Percentiles rank a stretch among this genome's conserved stretches.
phyloP scores from a whole-genome alignment of 1,140 invertebrate genomes.

The Chlorops oryzae region DNA sequence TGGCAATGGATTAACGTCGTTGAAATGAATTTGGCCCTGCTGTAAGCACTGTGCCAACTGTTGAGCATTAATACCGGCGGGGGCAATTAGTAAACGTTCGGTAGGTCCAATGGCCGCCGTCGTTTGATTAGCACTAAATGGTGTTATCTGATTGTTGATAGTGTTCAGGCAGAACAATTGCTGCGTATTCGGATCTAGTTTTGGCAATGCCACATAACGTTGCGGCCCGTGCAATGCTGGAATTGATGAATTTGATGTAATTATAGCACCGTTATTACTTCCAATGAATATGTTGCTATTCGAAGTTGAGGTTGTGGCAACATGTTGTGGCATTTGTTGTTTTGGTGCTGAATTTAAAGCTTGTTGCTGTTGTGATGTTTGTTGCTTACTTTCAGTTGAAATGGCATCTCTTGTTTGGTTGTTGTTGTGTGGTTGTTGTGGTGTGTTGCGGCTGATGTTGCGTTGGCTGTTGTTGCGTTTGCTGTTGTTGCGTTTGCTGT shows the following conservation, averaged over 20 bases:
- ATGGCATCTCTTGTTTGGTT: too few species aligned
- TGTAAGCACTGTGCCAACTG: conserved; percentile 44
- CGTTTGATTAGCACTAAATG: conserved; percentile 42
- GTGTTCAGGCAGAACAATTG: conserved; percentile 45
- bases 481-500: conserved; percentile 16
- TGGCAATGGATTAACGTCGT: conserved; percentile 40
- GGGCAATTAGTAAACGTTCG: conserved; percentile 42
- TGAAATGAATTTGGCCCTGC: conserved; percentile 44
- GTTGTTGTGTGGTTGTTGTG: too few species aligned
- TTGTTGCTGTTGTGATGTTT: too few species aligned
- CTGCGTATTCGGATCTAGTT: conserved; percentile 41
- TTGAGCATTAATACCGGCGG: conserved; percentile 45
- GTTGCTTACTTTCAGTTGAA: too few species aligned
- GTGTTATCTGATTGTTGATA: conserved; percentile 44
- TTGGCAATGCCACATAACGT: conserved; percentile 42
- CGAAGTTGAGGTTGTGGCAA: too few species aligned
- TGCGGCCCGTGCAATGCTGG: conserved; percentile 17
- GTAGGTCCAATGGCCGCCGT: conserved; percentile 41
- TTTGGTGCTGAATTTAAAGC: neutral
- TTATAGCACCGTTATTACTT: neutral
- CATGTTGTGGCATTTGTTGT: neutral
- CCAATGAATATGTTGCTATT: neutral
- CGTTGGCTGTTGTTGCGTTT: neutral
- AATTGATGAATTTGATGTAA: neutral
- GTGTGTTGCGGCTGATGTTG: conserved; percentile 10